Evolutionary conservation across 2,888 invertebrate genomes (phyloP).

Genomic region (Schizotus pectinicornis): DNA sequence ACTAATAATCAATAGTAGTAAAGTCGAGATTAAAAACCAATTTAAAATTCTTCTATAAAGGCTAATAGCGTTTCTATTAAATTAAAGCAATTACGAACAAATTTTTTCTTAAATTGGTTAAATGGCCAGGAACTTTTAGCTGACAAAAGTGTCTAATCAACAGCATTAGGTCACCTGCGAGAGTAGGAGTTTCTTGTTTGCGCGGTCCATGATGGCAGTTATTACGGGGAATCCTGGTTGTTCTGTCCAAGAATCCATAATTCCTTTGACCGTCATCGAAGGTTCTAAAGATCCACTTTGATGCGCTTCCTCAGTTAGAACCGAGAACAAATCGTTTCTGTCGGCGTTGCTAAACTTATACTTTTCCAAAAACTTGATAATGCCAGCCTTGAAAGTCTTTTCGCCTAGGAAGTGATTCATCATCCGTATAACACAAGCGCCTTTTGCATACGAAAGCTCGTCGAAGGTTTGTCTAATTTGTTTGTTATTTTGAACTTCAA

Average conservation of each 20-base stretch:
- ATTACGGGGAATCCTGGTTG: conserved; percentile 74
- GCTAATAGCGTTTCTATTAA: conserved; percentile 2
- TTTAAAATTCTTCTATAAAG: neutral
- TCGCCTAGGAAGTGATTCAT: conserved; percentile 73
- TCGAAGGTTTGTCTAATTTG: conserved; percentile 75
- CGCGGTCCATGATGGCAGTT: conserved; percentile 59
- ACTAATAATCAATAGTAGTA: neutral
- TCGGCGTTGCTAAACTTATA: conserved; percentile 68
- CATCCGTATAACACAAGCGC: conserved; percentile 76
- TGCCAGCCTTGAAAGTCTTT: conserved; percentile 62
- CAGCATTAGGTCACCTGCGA: conserved; percentile 52
- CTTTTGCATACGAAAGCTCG: conserved; percentile 75
- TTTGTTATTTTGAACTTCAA: conserved; percentile 65
- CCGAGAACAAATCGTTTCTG: conserved; percentile 72
- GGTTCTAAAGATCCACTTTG: conserved; percentile 50
- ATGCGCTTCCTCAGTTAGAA: conserved; percentile 66
- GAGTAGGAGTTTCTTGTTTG: conserved; percentile 52
- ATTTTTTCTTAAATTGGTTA: too few relatives aligned
- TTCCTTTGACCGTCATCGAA: conserved; percentile 61
- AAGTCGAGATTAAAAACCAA: neutral
- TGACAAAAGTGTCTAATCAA: neutral
- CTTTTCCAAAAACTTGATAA: conserved; percentile 61
- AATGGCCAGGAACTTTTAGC: neutral
- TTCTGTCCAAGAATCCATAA: conserved; percentile 74
- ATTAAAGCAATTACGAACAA: too few relatives aligned